Evolutionary conservation across 2,113 vertebrate genomes (phyloP), one percentile per base, ranked within the genome.

Genomic region (Cheirogaleus medius): DNA sequence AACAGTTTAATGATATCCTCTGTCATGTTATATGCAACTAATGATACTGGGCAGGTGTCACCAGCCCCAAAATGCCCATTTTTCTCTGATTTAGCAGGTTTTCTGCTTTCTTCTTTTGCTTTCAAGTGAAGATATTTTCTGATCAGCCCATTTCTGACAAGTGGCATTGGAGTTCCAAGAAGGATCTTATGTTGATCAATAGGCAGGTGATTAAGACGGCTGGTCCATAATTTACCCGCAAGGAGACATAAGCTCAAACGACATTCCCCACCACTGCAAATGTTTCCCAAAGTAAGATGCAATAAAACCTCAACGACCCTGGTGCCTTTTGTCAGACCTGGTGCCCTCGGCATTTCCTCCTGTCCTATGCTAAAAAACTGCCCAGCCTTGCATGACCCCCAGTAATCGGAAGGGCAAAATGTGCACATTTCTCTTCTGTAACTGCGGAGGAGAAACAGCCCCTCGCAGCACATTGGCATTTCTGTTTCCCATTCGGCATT

Each of bases 361-460:
- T 15, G 1, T 5, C 3, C 27, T n/a, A 23, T 21, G 49, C 74
- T 83, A 52, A 64, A 90, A 44, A 42, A 11, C 39, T 5, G 29
- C 60, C 80, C 42, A 27, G 37, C 18, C 23, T 80, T 13, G 18
- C 47, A 0, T 91, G 56, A 71, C 60, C 82, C 90, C 29, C 73
- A 77, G 84, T 8, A 34, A 60, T 58, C 52, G 44, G 77, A 92
- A 87, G 94, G 93, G n/a, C 5, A 34, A 0, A 10, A 18, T 21
- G 14, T 0, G 6, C 3, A 39, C 4, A 85, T 88, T 49, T 90
- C 23, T 63, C 92, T 97, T 74, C 87, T 63, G 2, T 37, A 21
- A 18, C 90, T 90, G 6, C 15, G 69, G 27, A 96, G 73, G 90
- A 90, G 54, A 47, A 60, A 39, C 8, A 4, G 84, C 18, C 64